Base-by-base conservation (phyloP, 2,888 invertebrate species). In the Elegia similella region DNA sequence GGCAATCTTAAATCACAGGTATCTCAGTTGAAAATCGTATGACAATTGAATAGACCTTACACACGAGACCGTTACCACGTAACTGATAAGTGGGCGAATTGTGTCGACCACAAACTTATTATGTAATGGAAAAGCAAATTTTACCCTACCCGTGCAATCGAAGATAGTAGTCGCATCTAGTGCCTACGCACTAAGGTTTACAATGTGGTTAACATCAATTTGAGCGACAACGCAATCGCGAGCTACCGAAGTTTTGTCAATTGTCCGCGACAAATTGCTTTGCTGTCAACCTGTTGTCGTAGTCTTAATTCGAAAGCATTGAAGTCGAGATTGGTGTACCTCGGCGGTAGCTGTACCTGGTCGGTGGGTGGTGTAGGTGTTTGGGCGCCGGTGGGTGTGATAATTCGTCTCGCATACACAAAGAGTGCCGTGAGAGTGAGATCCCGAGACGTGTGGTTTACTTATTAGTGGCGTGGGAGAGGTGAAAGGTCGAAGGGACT, bases 341-440 rank as follows among this genome's bases (percentile, higher is more conserved):
- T 67, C 68, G 69, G 66, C 62, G 62, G 70, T 67, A 68, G 73
- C 73, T 72, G 68, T 77, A 72, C 71, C 70, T 76, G 75, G 75
- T 69, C 68, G 68, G 72, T 69, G 64, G 75, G 75, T 75, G 83
- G 83, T 81, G 86, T 85, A 70, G 79, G 78, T 73, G 78, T 76
- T 61, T 63, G 76, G 83, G 82, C 84, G 87, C 82, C 77, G 69
- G 86, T 89, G 86, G 90, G 88, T 80, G 89, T 87, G 89, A 87
- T 91, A 91, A 91, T 90, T 86, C 86, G 78, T 80, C 79, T 76
- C 70, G 84, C 81, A 90, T 78, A 89, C 86, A 88, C 75, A 79
- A 80, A 84, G 82, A 77, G 82, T 85, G 82, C 85, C 88, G 89
- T 90, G 88, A 84, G 88, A 84, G 78, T 78, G 81, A 80, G 80